phyloP scores from a whole-genome alignment of 53 echinoderm and acorn worm species.

The Pentamera pediparva region DNA sequence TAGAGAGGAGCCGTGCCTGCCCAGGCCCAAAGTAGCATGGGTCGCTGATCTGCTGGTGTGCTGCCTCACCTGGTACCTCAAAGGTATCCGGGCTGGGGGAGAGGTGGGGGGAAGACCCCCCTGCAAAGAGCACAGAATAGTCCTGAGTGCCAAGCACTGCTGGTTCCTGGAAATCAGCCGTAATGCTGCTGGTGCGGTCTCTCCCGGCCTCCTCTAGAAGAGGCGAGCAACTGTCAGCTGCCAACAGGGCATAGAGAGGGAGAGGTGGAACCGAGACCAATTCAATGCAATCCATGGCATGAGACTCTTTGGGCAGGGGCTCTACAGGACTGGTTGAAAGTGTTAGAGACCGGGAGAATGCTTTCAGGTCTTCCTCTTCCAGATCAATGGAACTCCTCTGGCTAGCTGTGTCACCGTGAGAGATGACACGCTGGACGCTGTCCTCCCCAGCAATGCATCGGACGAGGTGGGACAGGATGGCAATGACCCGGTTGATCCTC shows the following conservation, averaged over 20 bases:
- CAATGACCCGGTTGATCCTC: constrained; percentile 86
- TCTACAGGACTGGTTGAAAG: constrained; percentile 82
- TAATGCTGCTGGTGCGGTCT: constrained; percentile 48
- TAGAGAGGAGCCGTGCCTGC: constrained; percentile 79
- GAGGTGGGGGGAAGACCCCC: constrained; percentile 40
- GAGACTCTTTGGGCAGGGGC: constrained; percentile 40
- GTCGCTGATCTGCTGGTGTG: constrained; percentile 58
- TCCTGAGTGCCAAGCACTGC: constrained; percentile 44
- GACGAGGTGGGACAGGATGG: constrained; percentile 91
- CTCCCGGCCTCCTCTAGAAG: constrained; percentile 16
- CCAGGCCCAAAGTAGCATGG: constrained; percentile 82
- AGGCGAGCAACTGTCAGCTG: constrained; percentile 60
- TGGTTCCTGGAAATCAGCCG: constrained; percentile 39
- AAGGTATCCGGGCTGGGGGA: constrained; percentile 69
- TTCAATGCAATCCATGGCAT: constrained; percentile 83
- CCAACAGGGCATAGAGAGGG: constrained; percentile 82
- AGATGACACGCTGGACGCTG: constrained; percentile 60
- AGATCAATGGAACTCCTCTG: constrained; percentile 39
- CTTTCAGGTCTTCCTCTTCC: constrained; percentile 51
- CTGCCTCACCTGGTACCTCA: constrained; percentile 21
- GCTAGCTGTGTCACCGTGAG: constrained; percentile 52
- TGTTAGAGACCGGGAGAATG: constrained; percentile 41
- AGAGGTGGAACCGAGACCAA: constrained; percentile 87
- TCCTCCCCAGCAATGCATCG: constrained; percentile 93
- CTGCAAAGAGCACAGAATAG: constrained; percentile 81